Percentiles rank a stretch among this genome's conserved stretches.
Evolutionary conservation across 2,888 invertebrate genomes (phyloP).

Genomic region (Tiliacea aurago): DNA sequence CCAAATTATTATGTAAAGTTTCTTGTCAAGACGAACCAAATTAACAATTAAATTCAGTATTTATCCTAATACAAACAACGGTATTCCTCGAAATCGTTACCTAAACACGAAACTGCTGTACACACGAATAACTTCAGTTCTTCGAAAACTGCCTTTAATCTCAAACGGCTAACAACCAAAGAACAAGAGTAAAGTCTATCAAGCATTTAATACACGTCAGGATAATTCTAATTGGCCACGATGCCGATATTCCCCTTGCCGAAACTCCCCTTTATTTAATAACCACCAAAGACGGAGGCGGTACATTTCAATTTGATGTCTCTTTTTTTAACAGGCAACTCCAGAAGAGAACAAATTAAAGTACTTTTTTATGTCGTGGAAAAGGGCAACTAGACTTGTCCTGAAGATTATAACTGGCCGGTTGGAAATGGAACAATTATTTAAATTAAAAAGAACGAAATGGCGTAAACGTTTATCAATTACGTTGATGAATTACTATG

Average conservation of each 20-base stretch:
- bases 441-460: slow-evolving; percentile 62
- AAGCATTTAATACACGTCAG: slow-evolving; percentile 58
- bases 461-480: slow-evolving; percentile 33
- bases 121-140: slow-evolving; percentile 19
- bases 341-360: slow-evolving; percentile 57
- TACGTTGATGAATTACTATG: slow-evolving; percentile 44
- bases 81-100: slow-evolving; percentile 11
- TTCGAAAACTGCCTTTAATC: slow-evolving; percentile 35
- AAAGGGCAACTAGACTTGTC: slow-evolving; percentile 48
- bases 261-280: slow-evolving; percentile 58
- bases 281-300: slow-evolving; percentile 36
- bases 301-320: slow-evolving; percentile 58
- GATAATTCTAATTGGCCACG: slow-evolving; percentile 59
- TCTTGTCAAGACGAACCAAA: neutral
- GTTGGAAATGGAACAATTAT: slow-evolving; percentile 51
- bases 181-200: slow-evolving; percentile 38
- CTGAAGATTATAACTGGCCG: slow-evolving; percentile 52
- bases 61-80: slow-evolving; percentile 14
- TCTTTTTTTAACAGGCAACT: slow-evolving; percentile 47
- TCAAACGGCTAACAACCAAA: slow-evolving; percentile 40
- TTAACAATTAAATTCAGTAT: slow-evolving; percentile 4
- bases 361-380: slow-evolving; percentile 57
- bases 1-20: neutral
- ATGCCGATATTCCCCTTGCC: slow-evolving; percentile 32
- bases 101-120: slow-evolving; percentile 17